Percentiles rank a stretch among this genome's conserved stretches.
Evolutionary conservation across 1,140 invertebrate species (phyloP).

Genomic region (Calycopis cecrops): DNA sequence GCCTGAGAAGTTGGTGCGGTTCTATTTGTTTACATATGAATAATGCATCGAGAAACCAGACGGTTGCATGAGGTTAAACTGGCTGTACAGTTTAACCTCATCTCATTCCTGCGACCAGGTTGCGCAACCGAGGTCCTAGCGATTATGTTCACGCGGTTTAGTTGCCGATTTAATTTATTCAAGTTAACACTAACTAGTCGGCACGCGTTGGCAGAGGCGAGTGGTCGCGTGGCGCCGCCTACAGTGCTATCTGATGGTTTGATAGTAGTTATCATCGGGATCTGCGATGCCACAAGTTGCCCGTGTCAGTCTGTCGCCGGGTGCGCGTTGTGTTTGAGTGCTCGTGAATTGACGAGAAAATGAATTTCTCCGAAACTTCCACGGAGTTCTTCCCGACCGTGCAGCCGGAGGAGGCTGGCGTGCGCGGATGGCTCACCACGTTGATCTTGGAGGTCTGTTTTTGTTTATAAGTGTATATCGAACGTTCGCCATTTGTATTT

Average conservation of each 20-base stretch:
- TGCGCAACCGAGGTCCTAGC: too few species aligned
- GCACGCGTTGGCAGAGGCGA: conserved; percentile 25
- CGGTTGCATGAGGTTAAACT: too few species aligned
- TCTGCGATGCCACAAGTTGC: background rate
- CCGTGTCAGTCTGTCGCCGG: background rate
- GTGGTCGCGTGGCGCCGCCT: conserved; percentile 19
- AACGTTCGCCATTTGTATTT: too few species aligned
- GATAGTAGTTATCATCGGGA: conserved; percentile 3
- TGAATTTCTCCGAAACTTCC: conserved; percentile 45
- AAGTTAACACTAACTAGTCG: conserved; percentile 22
- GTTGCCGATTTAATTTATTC: background rate
- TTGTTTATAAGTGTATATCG: too few species aligned
- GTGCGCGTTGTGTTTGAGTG: background rate
- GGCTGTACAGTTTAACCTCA: too few species aligned
- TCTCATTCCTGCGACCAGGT: too few species aligned
- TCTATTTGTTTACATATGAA: too few species aligned
- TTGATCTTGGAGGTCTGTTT: conserved; percentile 44
- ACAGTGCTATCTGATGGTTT: background rate
- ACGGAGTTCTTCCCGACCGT: conserved; percentile 29
- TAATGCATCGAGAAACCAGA: too few species aligned
- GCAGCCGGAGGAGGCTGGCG: conserved; percentile 26
- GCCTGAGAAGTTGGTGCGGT: too few species aligned
- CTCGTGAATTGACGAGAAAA: conserved; percentile 23
- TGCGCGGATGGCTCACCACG: conserved; percentile 44
- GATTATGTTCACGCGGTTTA: background rate